Base-by-base conservation (phyloP, 2,888 invertebrate genomes). In the Quadriops clusia region DNA sequence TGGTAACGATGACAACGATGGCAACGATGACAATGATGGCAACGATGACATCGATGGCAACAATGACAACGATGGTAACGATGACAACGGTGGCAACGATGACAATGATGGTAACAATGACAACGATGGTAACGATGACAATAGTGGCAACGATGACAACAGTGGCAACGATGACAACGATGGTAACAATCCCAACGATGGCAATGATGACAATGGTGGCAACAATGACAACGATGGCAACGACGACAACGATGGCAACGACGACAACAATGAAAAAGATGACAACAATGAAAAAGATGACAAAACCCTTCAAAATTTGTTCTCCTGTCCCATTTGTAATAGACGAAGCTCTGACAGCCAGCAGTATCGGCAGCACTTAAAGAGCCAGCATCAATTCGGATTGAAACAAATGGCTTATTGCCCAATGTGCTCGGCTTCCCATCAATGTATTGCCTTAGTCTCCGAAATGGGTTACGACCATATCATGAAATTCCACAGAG, bases 41-140 rank as follows among this genome's bases (percentile, higher is more conserved):
- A 9, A 27, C 9, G 22, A 27, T 17, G 17, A 27, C n/a, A 9
- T 7, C n/a, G 22, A 27, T 15, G 17, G 9, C 10, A 9, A 22
- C 10, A 9, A 15, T n/a, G 10, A 22, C 10, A 9, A 15, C 9
- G 27, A 27, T 21, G 20, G 20, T 22, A 9, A 7, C 6, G 10
- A 8, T 13, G 17, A 21, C 6, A 21, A 27, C 6, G 22, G 20
- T 22, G 10, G 7, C 6, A 21, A 27, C n/a, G 10, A 17, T 4
- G 27, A 28, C 12, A n/a, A 29, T 8, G 14, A n/a, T 10, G 9
- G 8, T 6, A n/a, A 28, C n/a, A 29, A 29, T 28, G 30, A 28
- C 8, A 15, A 29, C 14, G 28, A 29, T 24, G 4, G 9, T 9
- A 13, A 11, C 4, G 30, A 29, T 18, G 18, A 18, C n/a, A 18